Base-by-base conservation (phyloP, 2,113 vertebrate genomes). In the Tetraodon nigroviridis region DNA sequence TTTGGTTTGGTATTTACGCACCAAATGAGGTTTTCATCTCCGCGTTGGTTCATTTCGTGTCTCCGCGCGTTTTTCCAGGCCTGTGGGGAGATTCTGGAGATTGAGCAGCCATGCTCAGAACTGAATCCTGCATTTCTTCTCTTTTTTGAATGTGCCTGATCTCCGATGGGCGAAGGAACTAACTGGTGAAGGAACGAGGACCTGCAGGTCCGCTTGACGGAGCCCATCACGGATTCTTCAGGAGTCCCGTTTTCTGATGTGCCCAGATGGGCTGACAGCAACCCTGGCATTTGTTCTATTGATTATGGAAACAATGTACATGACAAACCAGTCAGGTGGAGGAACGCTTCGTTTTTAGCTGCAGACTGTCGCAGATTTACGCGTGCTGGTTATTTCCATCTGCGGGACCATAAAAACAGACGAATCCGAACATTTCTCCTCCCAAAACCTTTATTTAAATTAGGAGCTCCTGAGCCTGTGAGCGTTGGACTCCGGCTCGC, bases 151-250 rank as follows among this genome's bases (percentile, higher is more conserved):
- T 57, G 12, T 19, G 55, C 49, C 20, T 46, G 40, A 55, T 55
- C 20, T 40, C 8, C 32, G 78, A 83, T 80, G 83, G 79, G 52
- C 49, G 29, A 67, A 73, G 63, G 64, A 79, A 81, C 71, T 54
- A 73, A 78, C 69, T 71, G 79, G 63, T 60, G 51, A 64, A 62
- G 63, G 44, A 85, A 71, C 53, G 58, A 67, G 42, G 29, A 51
- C 21, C 68, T 68, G 65, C 57, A 67, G 65, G 67, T 68, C 61
- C 29, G 67, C 60, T 47, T 44, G 55, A 65, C 48, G 55, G 10
- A n/a, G 12, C 60, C 54, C 53, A 55, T 50, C 55, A 46, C 32
- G 37, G 6, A 42, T 73, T 58, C 16, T 62, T 21, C 20, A 22
- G 51, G 27, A 63, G 10, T 57, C n/a, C 7, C 13, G 1, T 37